A percentile compares a stretch with the other conserved stretches of the same genome.
Evolutionary conservation across 2,797 vertebrate species (phyloP).

Genomic region (Pseudomugil tenellus): DNA sequence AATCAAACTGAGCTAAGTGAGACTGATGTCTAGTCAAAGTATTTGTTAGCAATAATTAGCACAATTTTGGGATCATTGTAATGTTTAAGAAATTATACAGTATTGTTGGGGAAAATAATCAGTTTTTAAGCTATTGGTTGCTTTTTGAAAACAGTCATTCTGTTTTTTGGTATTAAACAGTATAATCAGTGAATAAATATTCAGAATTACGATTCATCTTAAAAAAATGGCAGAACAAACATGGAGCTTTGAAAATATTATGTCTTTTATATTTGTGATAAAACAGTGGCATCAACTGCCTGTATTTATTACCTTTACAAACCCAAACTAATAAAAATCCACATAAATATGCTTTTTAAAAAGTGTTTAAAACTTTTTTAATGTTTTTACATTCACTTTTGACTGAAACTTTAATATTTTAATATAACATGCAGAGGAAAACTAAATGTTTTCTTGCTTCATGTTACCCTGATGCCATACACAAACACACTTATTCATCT

Average conservation of each 20-base stretch:
- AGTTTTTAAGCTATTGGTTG: too few species aligned
- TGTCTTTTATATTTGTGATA: not conserved
- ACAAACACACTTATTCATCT: too few species aligned
- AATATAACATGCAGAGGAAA: not conserved
- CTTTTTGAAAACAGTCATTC: too few species aligned
- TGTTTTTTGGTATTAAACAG: too few species aligned
- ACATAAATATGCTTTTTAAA: too few species aligned
- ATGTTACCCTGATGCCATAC: not conserved
- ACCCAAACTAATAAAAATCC: not conserved
- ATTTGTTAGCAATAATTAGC: not conserved
- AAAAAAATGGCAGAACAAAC: not conserved
- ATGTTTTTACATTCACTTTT: not conserved
- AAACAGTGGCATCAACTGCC: not conserved
- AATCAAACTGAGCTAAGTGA: not conserved
- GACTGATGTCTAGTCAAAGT: not conserved
- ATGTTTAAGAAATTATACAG: not conserved
- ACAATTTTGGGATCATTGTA: not conserved
- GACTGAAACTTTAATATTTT: not conserved
- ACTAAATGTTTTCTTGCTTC: not conserved
- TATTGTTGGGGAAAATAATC: too few species aligned
- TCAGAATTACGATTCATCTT: not conserved
- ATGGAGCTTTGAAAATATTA: not conserved
- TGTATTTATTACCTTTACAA: not conserved
- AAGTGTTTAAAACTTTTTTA: too few species aligned
- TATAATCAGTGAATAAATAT: too few species aligned